phyloP scores from a whole-genome alignment of 53 echinoderm and acorn worm genomes.

The Holothuria scabra region DNA sequence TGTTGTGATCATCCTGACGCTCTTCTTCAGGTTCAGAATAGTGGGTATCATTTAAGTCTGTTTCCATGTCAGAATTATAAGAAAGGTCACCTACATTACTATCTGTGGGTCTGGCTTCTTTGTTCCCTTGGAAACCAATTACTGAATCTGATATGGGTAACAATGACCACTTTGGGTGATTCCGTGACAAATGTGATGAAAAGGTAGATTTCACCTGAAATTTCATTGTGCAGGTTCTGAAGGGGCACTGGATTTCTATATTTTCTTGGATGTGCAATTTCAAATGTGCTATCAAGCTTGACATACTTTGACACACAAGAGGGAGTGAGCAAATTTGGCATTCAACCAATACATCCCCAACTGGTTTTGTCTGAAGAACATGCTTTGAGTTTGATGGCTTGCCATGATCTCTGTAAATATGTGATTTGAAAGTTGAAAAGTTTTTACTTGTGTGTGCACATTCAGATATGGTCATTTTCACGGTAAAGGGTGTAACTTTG shows the following conservation, averaged over 20 bases:
- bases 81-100: no score
- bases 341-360: no score
- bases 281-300: constrained; percentile 39
- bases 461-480: constrained; percentile 45
- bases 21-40: no score
- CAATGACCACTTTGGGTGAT: constrained; percentile 6
- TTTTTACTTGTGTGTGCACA: constrained; percentile 48
- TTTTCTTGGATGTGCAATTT: constrained; percentile 54
- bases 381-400: not conserved
- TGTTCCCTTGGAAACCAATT: no score
- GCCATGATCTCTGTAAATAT: constrained; percentile 52
- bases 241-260: constrained; percentile 37
- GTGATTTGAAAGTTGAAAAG: constrained; percentile 45
- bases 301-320: not conserved
- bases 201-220: constrained; percentile 51
- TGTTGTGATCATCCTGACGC: no score
- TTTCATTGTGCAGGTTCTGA: not conserved
- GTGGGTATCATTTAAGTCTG: no score
- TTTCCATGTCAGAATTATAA: no score
- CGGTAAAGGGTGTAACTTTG: constrained; percentile 58
- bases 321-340: no score
- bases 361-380: not conserved
- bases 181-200: constrained; percentile 49
- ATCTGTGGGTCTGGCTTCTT: no score
- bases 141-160: no score